Percentiles rank a stretch among this genome's conserved stretches.
These are phyloP conservation scores for Etheostoma nigrum DNA, from an alignment of 2,797 vertebrate genomes.

Conservation along the genomic window DNA sequence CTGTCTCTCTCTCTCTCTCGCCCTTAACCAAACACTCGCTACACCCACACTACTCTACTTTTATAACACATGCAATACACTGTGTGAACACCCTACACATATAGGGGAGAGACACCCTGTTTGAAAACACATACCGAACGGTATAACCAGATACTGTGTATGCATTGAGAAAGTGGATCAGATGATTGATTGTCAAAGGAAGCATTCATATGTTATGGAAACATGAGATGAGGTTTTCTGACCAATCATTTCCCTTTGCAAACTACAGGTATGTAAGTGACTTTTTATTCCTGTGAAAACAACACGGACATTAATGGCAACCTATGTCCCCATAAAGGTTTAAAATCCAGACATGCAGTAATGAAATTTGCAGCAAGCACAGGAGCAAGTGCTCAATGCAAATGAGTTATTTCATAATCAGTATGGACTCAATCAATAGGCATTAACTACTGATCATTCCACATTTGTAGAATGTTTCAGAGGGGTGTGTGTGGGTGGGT, in stretches of 20 bases:
- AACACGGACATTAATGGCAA: conserved; percentile 37
- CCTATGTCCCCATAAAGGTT: conserved; percentile 60
- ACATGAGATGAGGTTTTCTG: conserved; percentile 33
- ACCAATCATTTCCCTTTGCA: conserved; percentile 40
- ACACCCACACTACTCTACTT: too few relatives aligned
- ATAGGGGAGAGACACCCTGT: too few relatives aligned
- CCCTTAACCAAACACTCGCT: too few relatives aligned
- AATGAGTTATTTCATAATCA: conserved; percentile 52
- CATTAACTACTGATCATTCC: conserved; percentile 44
- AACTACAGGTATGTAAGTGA: conserved; percentile 47
- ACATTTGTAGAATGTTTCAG: conserved; percentile 39
- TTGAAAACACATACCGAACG: too few relatives aligned
- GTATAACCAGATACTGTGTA: too few relatives aligned
- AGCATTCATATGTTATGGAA: neutral
- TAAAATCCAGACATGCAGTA: conserved; percentile 38
- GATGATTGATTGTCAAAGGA: neutral
- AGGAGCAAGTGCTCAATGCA: conserved; percentile 47
- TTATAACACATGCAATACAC: too few relatives aligned
- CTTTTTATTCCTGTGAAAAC: conserved; percentile 60
- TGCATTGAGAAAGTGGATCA: too few relatives aligned
- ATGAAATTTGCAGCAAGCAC: conserved; percentile 53
- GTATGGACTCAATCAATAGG: conserved; percentile 44
- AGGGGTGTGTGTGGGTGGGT: neutral
- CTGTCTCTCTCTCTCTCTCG: too few relatives aligned
- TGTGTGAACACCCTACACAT: too few relatives aligned